Percentiles rank a stretch among this genome's conserved stretches.
Conservation (phyloP, 1,140 invertebrate genomes). For the Zaprionus taronus region DNA sequence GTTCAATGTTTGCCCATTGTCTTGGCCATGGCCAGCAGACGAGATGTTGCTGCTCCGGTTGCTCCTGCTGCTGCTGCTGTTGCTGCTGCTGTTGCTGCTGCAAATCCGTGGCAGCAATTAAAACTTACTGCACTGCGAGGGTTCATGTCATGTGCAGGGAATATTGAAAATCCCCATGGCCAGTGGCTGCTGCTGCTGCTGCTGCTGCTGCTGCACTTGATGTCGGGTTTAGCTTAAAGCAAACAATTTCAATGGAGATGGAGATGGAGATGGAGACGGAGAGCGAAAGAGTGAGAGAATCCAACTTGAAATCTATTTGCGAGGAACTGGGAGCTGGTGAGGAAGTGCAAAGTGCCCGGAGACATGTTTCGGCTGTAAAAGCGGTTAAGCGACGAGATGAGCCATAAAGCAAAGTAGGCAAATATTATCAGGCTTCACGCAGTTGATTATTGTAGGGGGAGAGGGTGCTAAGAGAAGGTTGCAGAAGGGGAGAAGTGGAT, state of each 20-base stretch:
- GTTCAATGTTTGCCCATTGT: constrained; percentile 55
- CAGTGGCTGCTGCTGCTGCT: not conserved
- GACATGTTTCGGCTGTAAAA: not conserved
- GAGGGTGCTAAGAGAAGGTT: not conserved
- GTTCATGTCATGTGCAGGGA: constrained; percentile 41
- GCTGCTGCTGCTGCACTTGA: constrained; percentile 2
- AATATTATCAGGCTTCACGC: not conserved
- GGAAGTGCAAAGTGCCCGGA: not conserved
- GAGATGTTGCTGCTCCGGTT: not conserved
- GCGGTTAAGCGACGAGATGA: not conserved
- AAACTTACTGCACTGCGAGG: constrained; percentile 58
- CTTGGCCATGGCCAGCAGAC: constrained; percentile 38
- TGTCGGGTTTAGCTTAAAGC: constrained; percentile 18
- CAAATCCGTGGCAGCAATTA: constrained; percentile 74
- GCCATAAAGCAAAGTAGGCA: constrained; percentile 3
- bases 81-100: constrained; percentile 10
- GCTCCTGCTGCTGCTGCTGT: constrained; percentile 4
- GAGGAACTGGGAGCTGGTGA: not conserved
- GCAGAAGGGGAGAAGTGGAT: not conserved
- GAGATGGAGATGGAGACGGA: no score
- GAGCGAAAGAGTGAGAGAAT: not conserved
- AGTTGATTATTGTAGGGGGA: not conserved
- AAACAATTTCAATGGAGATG: constrained; percentile 9
- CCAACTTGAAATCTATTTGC: not conserved
- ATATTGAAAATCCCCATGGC: constrained; percentile 38